Base-by-base conservation (phyloP, 2,113 vertebrate species). In the Callochromis pleurospilus region DNA sequence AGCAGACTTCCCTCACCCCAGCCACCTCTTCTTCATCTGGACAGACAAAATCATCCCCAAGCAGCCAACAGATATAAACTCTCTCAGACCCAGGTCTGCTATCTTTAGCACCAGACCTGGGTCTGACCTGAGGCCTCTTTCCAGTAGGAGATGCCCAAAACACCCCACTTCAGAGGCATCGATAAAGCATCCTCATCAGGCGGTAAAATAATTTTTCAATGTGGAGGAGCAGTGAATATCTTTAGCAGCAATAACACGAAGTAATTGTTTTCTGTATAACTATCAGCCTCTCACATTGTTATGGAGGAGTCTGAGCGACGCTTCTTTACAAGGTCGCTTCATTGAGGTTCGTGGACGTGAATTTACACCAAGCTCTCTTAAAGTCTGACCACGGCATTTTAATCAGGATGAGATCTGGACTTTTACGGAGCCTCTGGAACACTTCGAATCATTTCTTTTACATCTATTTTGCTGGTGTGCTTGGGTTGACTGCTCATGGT, bases 261-360 rank as follows among this genome's bases (percentile, higher is more conserved):
- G 65, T 15, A 70, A 42, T 6, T 24, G 65, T 42, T 70, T 42
- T 42, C 65, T 70, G 65, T 42, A 24, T 42, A 70, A 24, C n/a
- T 70, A 70, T 70, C 65, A 24, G 38, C 38, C 38, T 70, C 5
- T 70, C 36, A 42, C n/a, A 70, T 70, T 42, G n/a, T 42, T 42
- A 0, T 42, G 65, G 38, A 15, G 3, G 36, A 73, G 24, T 45
- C 21, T 45, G 40, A 24, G 21, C 2, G 2, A 73, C 13, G 1
- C 65, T 45, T 73, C 13, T 42, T 73, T 45, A 73, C 21, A 73
- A 42, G 10, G 38, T n/a, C 1, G 8, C 13, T 70, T 70, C 38
- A 45, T 26, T 73, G 21, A 45, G 68, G 68, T 45, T 73, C 0
- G 2, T 26, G 21, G 8, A 26, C 0, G 13, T 73, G 38, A 24